These are phyloP conservation scores for Prinia subflava DNA, from an alignment of 2,113 vertebrate genomes.

Conservation along the genomic window DNA sequence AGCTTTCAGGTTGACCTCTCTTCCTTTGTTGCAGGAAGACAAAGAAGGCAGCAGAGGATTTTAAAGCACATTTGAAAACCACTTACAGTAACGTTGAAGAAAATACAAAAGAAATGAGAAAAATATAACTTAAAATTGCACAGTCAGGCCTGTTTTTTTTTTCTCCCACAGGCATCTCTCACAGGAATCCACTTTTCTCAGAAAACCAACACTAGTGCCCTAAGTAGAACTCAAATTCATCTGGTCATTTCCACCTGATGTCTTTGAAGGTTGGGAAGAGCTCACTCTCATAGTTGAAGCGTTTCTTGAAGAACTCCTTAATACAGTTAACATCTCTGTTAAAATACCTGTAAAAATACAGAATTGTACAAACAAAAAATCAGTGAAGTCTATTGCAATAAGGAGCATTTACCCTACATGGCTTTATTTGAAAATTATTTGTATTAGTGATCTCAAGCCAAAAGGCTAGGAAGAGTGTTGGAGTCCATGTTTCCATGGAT, in stretches of 20 bases:
- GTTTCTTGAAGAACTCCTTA: conserved; percentile 88
- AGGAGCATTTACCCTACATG: neutral
- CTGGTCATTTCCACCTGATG: conserved; percentile 77
- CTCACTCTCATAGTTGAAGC: conserved; percentile 90
- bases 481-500: too few species aligned
- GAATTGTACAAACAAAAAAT: neutral
- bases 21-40: neutral
- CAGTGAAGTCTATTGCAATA: neutral
- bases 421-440: neutral
- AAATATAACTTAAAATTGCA: neutral
- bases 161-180: neutral
- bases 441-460: neutral
- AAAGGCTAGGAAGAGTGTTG: neutral
- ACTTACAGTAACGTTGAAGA: neutral
- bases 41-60: neutral
- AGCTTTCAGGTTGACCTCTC: neutral
- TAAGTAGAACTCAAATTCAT: neutral
- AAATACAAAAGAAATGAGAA: neutral
- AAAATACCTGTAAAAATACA: conserved; percentile 84
- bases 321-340: conserved; percentile 95
- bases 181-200: neutral
- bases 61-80: neutral
- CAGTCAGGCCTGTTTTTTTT: neutral
- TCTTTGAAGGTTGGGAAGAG: conserved; percentile 90
- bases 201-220: neutral